Percentiles rank a stretch among this genome's conserved stretches.
Conservation (phyloP, 1,140 invertebrate genomes). For the Dendroctonus ponderosae region DNA sequence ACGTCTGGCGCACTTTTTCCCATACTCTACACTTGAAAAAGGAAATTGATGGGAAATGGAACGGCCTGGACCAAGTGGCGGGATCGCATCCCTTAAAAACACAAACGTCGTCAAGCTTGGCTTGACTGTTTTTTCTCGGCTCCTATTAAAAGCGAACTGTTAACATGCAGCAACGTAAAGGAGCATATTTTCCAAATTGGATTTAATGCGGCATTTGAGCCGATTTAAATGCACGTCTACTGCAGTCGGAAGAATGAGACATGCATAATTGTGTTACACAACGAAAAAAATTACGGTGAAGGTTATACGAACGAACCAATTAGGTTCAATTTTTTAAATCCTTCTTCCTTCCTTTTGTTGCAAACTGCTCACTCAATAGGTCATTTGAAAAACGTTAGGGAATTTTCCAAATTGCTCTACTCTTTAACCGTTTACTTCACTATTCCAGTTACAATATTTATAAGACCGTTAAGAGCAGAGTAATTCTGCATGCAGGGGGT, state of each 20-base stretch:
- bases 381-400: not conserved
- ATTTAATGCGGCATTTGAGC: not conserved
- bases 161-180: not conserved
- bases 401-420: not conserved
- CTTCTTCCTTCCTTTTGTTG: conserved; percentile 11
- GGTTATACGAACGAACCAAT: conserved; percentile 6
- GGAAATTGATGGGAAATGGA: not conserved
- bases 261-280: conserved; percentile 1
- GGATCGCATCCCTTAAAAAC: not conserved
- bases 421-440: not conserved
- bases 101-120: not conserved
- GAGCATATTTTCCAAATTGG: not conserved
- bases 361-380: not conserved
- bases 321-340: conserved; percentile 7
- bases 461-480: not conserved
- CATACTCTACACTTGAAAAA: not conserved
- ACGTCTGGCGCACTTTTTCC: conserved; percentile 1
- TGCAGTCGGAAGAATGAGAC: not conserved
- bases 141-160: not conserved
- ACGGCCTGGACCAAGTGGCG: not conserved
- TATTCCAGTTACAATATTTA: not conserved
- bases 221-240: not conserved
- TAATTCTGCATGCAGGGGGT: not conserved
- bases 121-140: not conserved
- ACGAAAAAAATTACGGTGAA: not conserved